A percentile compares a stretch with the other conserved stretches of the same genome.
These are phyloP conservation scores for Amphimallon solstitiale DNA, from an alignment of 2,888 invertebrate genomes.

Conservation along the genomic window DNA sequence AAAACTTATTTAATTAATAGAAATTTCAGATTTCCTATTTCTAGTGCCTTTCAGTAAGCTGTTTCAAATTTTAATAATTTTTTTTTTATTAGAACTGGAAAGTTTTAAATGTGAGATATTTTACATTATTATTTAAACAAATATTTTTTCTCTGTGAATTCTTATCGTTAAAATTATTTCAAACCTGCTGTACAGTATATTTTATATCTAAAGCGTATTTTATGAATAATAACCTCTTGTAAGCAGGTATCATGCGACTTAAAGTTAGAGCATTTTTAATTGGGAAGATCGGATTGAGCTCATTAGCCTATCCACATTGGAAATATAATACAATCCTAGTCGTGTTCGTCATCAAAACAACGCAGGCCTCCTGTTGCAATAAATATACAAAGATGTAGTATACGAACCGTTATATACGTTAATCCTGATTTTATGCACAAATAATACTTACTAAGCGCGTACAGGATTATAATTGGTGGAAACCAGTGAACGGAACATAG, in stretches of 20 bases:
- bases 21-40: no score
- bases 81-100: no score
- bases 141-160: no score
- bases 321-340: conserved; percentile 55
- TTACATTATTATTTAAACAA: no score
- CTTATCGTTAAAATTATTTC: no score
- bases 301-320: conserved; percentile 62
- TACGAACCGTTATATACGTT: conserved; percentile 51
- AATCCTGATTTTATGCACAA: conserved; percentile 58
- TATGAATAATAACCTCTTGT: no score
- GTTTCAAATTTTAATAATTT: no score
- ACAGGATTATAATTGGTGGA: conserved; percentile 45
- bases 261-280: conserved; percentile 62
- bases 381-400: conserved; percentile 55
- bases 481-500: background rate
- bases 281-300: conserved; percentile 65
- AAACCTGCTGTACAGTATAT: no score
- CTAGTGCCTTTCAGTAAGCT: no score
- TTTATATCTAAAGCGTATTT: no score
- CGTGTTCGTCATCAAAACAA: conserved; percentile 50
- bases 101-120: no score
- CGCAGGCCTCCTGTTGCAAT: conserved; percentile 45
- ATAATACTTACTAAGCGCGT: conserved; percentile 49
- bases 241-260: conserved; percentile 52
- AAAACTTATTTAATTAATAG: no score